Percentiles rank a stretch among this genome's conserved stretches.
Conservation (phyloP, 2,797 vertebrate genomes). For the Sparidentex hasta region DNA sequence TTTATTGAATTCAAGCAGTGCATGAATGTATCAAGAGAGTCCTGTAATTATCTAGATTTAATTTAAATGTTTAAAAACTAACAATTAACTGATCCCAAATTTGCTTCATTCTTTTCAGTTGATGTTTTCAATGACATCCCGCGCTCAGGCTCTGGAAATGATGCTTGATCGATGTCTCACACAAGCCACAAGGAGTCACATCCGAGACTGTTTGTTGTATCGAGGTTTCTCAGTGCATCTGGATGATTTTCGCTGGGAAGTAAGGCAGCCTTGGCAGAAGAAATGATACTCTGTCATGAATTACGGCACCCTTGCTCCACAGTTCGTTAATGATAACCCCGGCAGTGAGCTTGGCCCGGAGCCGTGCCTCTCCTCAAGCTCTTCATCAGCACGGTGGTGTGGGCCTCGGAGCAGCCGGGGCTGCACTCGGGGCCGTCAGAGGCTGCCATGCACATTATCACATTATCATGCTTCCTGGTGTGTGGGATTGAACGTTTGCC, state of each 20-base stretch:
- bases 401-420: slow-evolving; percentile 36
- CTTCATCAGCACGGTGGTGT: slow-evolving; percentile 52
- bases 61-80: background rate
- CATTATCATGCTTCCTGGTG: slow-evolving; percentile 73
- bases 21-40: slow-evolving; percentile 12
- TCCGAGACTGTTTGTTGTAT: background rate
- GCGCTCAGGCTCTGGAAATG: background rate
- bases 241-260: slow-evolving; percentile 9
- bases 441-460: slow-evolving; percentile 66
- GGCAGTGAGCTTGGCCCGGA: slow-evolving; percentile 46
- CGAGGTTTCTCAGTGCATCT: slow-evolving; percentile 4
- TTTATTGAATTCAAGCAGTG: slow-evolving; percentile 8
- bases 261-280: slow-evolving; percentile 24
- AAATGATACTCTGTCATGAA: slow-evolving; percentile 37
- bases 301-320: slow-evolving; percentile 35
- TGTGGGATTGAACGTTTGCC: slow-evolving; percentile 66
- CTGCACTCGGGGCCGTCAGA: slow-evolving; percentile 41
- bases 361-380: slow-evolving; percentile 47
- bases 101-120: background rate
- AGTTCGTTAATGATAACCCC: slow-evolving; percentile 60
- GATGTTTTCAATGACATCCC: background rate
- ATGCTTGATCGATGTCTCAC: background rate
- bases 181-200: slow-evolving; percentile 6
- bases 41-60: background rate
- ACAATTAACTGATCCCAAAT: background rate